These are phyloP conservation scores for Eucidaris tribuloides DNA, from an alignment of 35 echinoderm and acorn worm species.

Conservation along the genomic window DNA sequence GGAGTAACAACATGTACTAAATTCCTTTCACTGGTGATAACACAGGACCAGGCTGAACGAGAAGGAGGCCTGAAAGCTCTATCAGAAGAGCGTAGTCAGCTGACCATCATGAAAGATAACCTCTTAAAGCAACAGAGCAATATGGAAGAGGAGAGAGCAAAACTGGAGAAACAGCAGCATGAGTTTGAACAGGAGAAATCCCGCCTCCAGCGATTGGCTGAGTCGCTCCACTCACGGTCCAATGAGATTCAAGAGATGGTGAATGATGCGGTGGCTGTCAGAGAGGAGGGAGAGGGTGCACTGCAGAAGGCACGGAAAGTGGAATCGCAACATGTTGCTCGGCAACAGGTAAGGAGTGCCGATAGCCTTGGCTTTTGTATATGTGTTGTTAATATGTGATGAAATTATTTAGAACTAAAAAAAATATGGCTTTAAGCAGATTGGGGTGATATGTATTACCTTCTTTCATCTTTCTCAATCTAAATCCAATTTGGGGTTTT, in stretches of 20 bases:
- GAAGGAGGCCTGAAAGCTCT: slow-evolving; percentile 67
- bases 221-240: slow-evolving; percentile 60
- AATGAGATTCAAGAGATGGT: slow-evolving; percentile 75
- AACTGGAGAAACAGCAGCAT: slow-evolving; percentile 25
- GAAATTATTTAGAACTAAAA: neutral
- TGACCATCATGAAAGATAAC: slow-evolving; percentile 15
- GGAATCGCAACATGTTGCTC: slow-evolving; percentile 57
- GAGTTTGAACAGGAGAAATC: slow-evolving; percentile 66
- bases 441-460: too few relatives aligned
- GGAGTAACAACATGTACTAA: too few relatives aligned
- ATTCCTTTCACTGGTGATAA: too few relatives aligned
- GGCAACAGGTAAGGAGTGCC: slow-evolving; percentile 53
- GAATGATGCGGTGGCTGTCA: slow-evolving; percentile 59
- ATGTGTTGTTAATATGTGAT: neutral
- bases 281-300: slow-evolving; percentile 75
- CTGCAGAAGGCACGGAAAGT: slow-evolving; percentile 57
- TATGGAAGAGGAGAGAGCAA: slow-evolving; percentile 38
- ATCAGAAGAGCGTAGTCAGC: slow-evolving; percentile 60
- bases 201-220: slow-evolving; percentile 68
- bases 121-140: slow-evolving; percentile 53
- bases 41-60: slow-evolving; percentile 81
- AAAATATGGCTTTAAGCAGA: neutral
- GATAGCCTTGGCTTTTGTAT: neutral
- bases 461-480: too few relatives aligned
- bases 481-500: too few relatives aligned